Conservation (phyloP, 2,888 invertebrate species). For the Lithophane socia region DNA sequence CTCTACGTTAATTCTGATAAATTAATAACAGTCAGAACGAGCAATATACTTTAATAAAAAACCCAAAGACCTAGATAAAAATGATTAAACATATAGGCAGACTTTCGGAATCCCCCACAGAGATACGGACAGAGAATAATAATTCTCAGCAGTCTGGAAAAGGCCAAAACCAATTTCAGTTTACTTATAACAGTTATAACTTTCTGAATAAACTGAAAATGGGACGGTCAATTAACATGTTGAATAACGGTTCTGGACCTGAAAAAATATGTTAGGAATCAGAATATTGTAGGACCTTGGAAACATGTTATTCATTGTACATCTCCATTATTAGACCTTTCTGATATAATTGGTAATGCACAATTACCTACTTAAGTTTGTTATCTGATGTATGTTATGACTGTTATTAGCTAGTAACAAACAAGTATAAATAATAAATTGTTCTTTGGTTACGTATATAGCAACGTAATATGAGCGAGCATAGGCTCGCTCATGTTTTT, state of each 20-base stretch:
- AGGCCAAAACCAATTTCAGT: constrained; percentile 49
- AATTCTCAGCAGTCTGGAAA: constrained; percentile 41
- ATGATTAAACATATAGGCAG: constrained; percentile 14
- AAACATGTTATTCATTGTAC: too few relatives aligned
- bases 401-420: constrained; percentile 39
- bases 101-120: constrained; percentile 17
- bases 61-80: constrained; percentile 1
- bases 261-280: constrained; percentile 14
- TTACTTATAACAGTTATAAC: constrained; percentile 41
- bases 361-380: background rate
- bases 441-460: constrained; percentile 7
- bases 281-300: constrained; percentile 7
- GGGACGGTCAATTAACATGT: constrained; percentile 8
- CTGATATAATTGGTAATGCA: background rate
- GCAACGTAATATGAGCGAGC: too few relatives aligned
- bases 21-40: constrained; percentile 5
- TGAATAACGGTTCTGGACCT: constrained; percentile 9
- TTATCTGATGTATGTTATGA: constrained; percentile 26
- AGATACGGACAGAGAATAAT: constrained; percentile 42
- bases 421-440: constrained; percentile 40
- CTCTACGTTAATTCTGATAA: background rate
- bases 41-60: constrained; percentile 2
- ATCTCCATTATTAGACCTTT: too few relatives aligned
- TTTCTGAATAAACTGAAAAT: constrained; percentile 44
- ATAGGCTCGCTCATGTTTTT: constrained; percentile 39